Evolutionary conservation across 2,113 vertebrate species (phyloP), one percentile per base, ranked within the genome.

Genomic region (Ochotona princeps): DNA sequence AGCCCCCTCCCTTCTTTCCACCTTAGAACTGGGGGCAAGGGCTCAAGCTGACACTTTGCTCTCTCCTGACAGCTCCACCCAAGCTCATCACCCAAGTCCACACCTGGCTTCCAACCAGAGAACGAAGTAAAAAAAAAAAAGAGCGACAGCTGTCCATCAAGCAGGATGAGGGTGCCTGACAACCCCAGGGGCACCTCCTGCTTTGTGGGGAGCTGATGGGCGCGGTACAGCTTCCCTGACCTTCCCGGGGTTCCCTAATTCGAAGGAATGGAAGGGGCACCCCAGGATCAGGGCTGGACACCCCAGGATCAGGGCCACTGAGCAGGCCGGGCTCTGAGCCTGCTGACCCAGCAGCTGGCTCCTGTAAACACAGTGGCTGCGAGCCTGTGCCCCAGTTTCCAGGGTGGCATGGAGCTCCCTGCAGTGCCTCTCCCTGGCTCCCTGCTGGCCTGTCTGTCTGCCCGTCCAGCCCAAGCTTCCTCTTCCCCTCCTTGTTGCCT

Each of bases 141-240:
- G 61, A 30, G 25, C 38, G 63, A 15, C 21, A 8, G 35, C 15
- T 26, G 35, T 13, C 54, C 21, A 15, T 44, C 38, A 44, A 44
- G 38, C 38, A 44, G 38, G 38, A 44, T 44, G 38, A 44, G 38
- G 54, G 18, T 18, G 5, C 78, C 15, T 32, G 32, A 17, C 35
- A 63, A 70, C 0, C 54, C 63, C 38, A 5, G 1, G 25, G 25
- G 8, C 9, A 9, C 54, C 65, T 5, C 23, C 5, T 15, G 3
- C 30, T 5, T 0, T 6, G 8, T 25, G 51, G 73, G 9, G 3
- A 0, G 21, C 38, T 0, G 5, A 30, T 4, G 49, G n/a, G n/a
- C 6, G 0, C 5, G 18, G 23, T 47, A 11, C 17, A 5, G n/a
- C 72, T 87, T 54, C 8, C 28, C 26, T 0, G 0, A 18, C 83